Base-by-base conservation (phyloP, 2,888 invertebrate genomes). In the Ormia ochracea region DNA sequence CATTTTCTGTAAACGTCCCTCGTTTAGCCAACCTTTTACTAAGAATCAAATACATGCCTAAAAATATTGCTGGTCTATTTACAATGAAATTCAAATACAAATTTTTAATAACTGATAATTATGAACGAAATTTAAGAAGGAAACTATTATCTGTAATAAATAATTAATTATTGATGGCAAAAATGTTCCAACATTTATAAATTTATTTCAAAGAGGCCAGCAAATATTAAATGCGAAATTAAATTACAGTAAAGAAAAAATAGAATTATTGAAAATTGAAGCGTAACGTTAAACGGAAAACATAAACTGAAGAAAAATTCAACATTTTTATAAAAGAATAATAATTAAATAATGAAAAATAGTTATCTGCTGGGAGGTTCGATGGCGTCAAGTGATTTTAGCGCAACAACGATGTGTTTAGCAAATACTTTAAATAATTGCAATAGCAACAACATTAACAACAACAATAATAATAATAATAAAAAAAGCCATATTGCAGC, bases 311-410 rank as follows among this genome's bases (percentile, higher is more conserved):
- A 54, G 59, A 61, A n/a, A 61, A 59, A 50, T 19, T 33, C 5
- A n/a, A n/a, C 3, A 48, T 5, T 48, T n/a, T 19, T 6, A 43
- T 9, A 61, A n/a, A 23, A 59, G 61, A 36, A 65, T 59, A 43
- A 63, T 43, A 83, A 82, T 85, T 17, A 66, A 45, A 82, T 81
- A 83, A 87, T 87, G 87, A 87, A 87, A 87, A 87, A 85, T 84
- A 84, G 83, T 81, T 87, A 84, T 84, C 85, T 85, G 82, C 84
- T 86, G 84, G 86, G 87, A 83, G 85, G 80, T 78, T 85, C 85
- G 82, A 81, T 81, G 81, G 78, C 81, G 75, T 78, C 81, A 73
- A 70, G 59, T 68, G 77, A 79, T 59, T 72, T 70, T 69, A 76
- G 41, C 36, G 59, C 69, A 66, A 54, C 73, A 65, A 76, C 72